A percentile compares a stretch with the other conserved stretches of the same genome.
These are phyloP conservation scores for Myiopsitta monachus DNA, from an alignment of 2,113 vertebrate species.

Conservation along the genomic window DNA sequence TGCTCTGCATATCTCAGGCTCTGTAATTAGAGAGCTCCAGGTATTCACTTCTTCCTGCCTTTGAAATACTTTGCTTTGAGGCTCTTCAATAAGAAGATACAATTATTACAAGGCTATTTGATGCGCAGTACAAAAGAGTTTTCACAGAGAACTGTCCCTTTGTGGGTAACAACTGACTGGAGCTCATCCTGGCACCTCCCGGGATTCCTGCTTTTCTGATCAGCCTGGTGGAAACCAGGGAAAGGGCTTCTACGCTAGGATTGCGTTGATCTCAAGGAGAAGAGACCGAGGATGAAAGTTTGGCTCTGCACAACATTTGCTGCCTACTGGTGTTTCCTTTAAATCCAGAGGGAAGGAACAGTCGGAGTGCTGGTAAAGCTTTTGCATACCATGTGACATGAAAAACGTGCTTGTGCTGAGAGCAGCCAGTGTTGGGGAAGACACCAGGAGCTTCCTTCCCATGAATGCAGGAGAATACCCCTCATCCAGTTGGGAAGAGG, in stretches of 20 bases:
- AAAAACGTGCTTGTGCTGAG: not conserved
- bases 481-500: not conserved
- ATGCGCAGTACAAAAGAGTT: conserved; percentile 61
- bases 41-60: conserved; percentile 75
- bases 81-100: conserved; percentile 52
- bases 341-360: not conserved
- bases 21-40: conserved; percentile 80
- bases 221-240: not conserved
- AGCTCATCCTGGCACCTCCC: not conserved
- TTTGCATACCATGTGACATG: not conserved
- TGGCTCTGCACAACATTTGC: not conserved
- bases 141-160: not conserved
- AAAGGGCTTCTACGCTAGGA: not conserved
- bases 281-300: not conserved
- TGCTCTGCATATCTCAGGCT: conserved; percentile 67
- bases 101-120: conserved; percentile 61
- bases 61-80: conserved; percentile 77
- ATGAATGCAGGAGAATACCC: not conserved
- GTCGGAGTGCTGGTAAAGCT: not conserved
- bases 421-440: not conserved
- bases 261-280: not conserved
- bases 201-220: not conserved
- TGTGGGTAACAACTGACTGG: not conserved
- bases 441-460: not conserved
- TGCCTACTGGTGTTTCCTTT: not conserved